These are phyloP conservation scores for Hippocampus mohnikei DNA, from an alignment of 2,113 vertebrate genomes.

Conservation along the genomic window DNA sequence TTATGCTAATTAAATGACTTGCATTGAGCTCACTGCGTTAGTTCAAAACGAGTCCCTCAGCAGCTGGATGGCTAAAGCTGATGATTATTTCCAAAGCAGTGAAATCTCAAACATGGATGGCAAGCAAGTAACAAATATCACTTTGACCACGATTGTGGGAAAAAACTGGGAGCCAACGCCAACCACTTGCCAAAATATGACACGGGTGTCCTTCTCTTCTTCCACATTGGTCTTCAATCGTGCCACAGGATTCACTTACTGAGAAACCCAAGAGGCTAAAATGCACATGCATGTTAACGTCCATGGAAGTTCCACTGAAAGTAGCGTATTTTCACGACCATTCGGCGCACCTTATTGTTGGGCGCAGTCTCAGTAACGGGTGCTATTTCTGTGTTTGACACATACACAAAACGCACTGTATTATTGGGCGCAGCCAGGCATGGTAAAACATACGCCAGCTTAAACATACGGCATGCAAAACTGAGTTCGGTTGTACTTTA, in stretches of 20 bases:
- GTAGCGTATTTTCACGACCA: too few relatives aligned
- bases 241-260: conserved; percentile 5
- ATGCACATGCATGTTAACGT: neutral
- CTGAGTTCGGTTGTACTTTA: too few relatives aligned
- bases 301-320: conserved; percentile 32
- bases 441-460: too few relatives aligned
- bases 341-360: too few relatives aligned
- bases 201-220: neutral
- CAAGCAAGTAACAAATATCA: conserved; percentile 14
- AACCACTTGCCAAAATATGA: conserved; percentile 1
- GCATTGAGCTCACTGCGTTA: conserved; percentile 28
- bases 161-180: conserved; percentile 21
- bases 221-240: conserved; percentile 5
- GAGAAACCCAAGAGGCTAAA: conserved; percentile 25
- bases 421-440: too few relatives aligned
- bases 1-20: conserved; percentile 36
- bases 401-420: too few relatives aligned
- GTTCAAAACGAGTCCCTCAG: conserved; percentile 45
- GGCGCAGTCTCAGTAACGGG: too few relatives aligned
- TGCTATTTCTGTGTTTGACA: too few relatives aligned
- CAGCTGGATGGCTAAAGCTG: conserved; percentile 45
- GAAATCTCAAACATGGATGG: neutral
- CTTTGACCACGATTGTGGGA: conserved; percentile 43
- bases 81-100: conserved; percentile 1
- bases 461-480: too few relatives aligned